Evolutionary conservation across 2,797 vertebrate species (phyloP).

Genomic region (Melanotaenia trifasciata): DNA sequence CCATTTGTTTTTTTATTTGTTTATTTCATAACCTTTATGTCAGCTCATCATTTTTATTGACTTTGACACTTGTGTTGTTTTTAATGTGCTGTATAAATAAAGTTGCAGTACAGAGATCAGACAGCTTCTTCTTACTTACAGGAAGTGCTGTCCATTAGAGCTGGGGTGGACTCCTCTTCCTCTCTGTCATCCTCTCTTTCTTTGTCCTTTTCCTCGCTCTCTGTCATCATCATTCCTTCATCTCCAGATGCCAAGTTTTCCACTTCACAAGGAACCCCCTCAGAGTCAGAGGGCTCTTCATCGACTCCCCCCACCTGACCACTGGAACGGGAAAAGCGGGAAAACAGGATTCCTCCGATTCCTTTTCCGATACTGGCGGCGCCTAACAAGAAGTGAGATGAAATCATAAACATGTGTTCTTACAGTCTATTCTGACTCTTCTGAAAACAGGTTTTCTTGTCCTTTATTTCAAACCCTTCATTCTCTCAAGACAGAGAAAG

Average conservation of each 20-base stretch:
- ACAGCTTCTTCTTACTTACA: conserved; percentile 73
- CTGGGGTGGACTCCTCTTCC: conserved; percentile 78
- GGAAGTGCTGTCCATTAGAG: conserved; percentile 85
- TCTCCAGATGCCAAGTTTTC: conserved; percentile 51
- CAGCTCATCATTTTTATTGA: no score
- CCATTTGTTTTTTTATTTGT: no score
- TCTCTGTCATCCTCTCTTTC: conserved; percentile 79
- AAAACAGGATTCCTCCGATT: conserved; percentile 94
- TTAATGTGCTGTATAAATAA: no score
- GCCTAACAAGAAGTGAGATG: conserved; percentile 75
- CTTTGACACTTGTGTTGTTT: no score
- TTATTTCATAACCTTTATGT: no score
- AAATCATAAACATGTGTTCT: neutral
- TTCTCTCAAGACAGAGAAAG: no score
- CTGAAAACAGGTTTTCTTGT: no score
- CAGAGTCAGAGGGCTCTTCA: conserved; percentile 70
- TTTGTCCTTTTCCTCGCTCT: conserved; percentile 67
- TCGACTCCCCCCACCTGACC: conserved; percentile 80
- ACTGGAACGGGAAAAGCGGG: conserved; percentile 90
- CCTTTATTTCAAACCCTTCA: no score
- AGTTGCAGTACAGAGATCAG: neutral
- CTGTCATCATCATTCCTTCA: conserved; percentile 73
- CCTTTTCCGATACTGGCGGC: conserved; percentile 95
- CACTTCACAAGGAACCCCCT: conserved; percentile 64
- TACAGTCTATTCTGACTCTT: neutral